These are phyloP conservation scores for Arctopsyche grandis DNA, from an alignment of 1,140 invertebrate genomes.

Conservation along the genomic window DNA sequence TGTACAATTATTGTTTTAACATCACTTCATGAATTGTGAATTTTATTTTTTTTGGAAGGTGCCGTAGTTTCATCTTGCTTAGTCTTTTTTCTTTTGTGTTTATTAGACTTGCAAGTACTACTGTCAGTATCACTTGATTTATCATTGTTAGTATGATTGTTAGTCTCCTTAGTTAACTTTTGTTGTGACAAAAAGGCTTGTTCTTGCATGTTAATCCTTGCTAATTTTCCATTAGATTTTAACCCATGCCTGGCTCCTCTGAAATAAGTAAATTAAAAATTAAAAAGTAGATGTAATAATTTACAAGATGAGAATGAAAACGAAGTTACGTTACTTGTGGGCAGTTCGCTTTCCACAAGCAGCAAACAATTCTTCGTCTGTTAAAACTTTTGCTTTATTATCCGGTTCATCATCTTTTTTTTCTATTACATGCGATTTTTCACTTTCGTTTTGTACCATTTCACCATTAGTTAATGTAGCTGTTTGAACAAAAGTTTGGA, in stretches of 20 bases:
- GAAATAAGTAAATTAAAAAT: background rate
- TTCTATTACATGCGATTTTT: background rate
- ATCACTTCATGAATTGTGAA: no score
- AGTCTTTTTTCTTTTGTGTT: no score
- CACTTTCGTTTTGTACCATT: constrained; percentile 19
- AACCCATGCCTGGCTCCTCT: constrained; percentile 29
- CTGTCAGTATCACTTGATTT: no score
- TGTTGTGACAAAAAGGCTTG: constrained; percentile 1
- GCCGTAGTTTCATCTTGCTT: no score
- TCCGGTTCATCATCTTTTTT: constrained; percentile 48
- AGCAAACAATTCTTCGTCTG: constrained; percentile 82
- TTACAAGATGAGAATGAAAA: background rate
- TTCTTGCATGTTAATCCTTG: constrained; percentile 25
- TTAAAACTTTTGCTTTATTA: constrained; percentile 61
- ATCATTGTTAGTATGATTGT: no score
- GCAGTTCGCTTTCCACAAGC: constrained; percentile 81
- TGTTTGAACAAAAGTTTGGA: constrained; percentile 24
- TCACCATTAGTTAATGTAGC: constrained; percentile 43
- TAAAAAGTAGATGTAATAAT: background rate
- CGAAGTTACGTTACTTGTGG: constrained; percentile 71
- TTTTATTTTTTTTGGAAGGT: no score
- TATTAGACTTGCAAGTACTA: no score
- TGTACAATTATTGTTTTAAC: no score
- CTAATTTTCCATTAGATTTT: constrained; percentile 39
- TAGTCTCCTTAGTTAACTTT: background rate